Evolutionary conservation across 2,113 vertebrate genomes (phyloP), one percentile per base, ranked within the genome.

Genomic region (Naja naja): DNA sequence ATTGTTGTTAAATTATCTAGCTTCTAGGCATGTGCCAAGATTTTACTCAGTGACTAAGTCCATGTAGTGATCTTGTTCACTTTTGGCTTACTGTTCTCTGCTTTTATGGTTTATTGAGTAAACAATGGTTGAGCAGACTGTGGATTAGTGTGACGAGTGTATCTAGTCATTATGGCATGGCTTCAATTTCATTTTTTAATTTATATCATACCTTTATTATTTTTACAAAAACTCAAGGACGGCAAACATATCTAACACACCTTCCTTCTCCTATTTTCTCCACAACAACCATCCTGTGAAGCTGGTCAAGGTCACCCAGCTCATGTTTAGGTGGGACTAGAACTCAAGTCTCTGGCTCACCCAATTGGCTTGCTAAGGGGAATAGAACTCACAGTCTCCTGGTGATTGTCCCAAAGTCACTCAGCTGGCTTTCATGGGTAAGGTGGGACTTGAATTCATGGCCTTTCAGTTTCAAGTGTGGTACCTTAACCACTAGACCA

Each of bases 1-100:
- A 93, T 93, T 94, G 92, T 16, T 90, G 91, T 91, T 90, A 93
- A 94, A 90, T 91, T 94, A 95, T 93, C 94, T 89, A 95, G 92
- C 93, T 95, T 93, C 89, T 95, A 96, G 95, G 94, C 95, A 91
- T 95, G 96, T 95, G 95, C 96, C 93, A 94, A 94, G 95, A 81
- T 43, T 81, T 81, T 81, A 81, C 74, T 81, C 18, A 22, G 18
- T 43, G 74, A 81, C 74, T 81, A 74, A 74, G 64, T 74, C 64
- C 30, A 74, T 74, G 74, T 18, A 22, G 18, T 22, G 74, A 81
- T 43, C 74, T 81, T 81, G 74, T 43, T 81, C 74, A 81, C 34
- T 81, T 81, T 81, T 43, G 74, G n/a, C 74, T 81, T 81, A 81
- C 2, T 81, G 74, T 43, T 81, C 74, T 81, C 74, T 81, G 34